Evolutionary conservation across 2,888 invertebrate species (phyloP).

Genomic region (Phania funesta): DNA sequence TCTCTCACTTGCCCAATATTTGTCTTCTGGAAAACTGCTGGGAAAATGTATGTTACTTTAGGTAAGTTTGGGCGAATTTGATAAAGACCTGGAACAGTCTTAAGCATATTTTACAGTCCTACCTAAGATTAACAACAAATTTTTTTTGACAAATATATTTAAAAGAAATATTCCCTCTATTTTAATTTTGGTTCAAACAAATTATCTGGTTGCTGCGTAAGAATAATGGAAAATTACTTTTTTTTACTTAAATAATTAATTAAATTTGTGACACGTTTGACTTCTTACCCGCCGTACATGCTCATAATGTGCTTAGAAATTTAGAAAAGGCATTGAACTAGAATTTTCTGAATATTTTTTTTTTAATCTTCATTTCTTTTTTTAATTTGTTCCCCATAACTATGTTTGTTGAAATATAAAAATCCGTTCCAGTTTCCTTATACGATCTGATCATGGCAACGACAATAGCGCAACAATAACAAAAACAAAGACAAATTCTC

Average conservation of each 20-base stretch:
- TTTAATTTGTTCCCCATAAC: conserved; percentile 48
- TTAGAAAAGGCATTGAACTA: conserved; percentile 46
- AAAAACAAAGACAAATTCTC: conserved; percentile 13
- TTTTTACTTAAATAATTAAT: not conserved
- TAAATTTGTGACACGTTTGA: conserved; percentile 11
- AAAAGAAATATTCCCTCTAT: too few relatives aligned
- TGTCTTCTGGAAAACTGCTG: too few relatives aligned
- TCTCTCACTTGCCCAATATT: too few relatives aligned
- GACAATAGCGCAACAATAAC: not conserved
- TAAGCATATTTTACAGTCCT: too few relatives aligned
- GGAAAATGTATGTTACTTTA: too few relatives aligned
- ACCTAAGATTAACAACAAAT: too few relatives aligned
- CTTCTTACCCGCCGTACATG: not conserved
- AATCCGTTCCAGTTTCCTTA: conserved; percentile 66
- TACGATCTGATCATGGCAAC: conserved; percentile 51
- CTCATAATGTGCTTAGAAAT: not conserved
- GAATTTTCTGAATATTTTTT: conserved; percentile 36
- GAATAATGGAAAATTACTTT: not conserved
- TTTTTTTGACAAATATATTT: too few relatives aligned
- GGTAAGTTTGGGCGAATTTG: too few relatives aligned
- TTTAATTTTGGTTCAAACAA: too few relatives aligned
- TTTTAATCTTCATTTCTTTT: not conserved
- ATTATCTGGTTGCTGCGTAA: too few relatives aligned
- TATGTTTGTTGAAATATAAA: conserved; percentile 51
- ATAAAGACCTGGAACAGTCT: too few relatives aligned